A percentile compares a stretch with the other conserved stretches of the same genome.
These are phyloP conservation scores for Siderastrea siderea DNA, from an alignment of 92 coral and sea anemone genomes.

Conservation along the genomic window DNA sequence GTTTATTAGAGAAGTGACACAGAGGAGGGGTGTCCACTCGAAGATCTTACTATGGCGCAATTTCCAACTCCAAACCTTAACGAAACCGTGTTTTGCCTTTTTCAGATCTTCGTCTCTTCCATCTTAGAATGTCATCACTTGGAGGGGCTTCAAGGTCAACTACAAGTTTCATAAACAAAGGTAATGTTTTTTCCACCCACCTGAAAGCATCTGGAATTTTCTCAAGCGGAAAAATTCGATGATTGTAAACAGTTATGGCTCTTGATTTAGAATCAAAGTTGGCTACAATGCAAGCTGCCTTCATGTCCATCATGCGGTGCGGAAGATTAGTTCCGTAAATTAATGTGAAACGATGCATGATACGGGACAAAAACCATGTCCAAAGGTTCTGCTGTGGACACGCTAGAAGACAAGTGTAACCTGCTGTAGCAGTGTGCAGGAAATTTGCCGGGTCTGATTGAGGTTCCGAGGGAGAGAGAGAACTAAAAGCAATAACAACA, in stretches of 20 bases:
- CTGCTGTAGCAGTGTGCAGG: too few species aligned
- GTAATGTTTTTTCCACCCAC: not conserved
- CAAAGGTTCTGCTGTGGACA: slow-evolving; percentile 2
- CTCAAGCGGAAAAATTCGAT: not conserved
- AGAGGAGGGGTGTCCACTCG: too few species aligned
- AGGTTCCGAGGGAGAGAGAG: too few species aligned
- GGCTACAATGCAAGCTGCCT: not conserved
- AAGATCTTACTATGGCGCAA: too few species aligned
- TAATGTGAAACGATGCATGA: not conserved
- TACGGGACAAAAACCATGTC: not conserved
- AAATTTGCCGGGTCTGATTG: too few species aligned
- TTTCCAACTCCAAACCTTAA: too few species aligned
- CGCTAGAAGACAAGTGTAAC: not conserved
- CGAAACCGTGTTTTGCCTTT: too few species aligned
- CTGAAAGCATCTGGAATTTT: not conserved
- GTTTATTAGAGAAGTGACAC: too few species aligned
- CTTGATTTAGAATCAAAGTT: not conserved
- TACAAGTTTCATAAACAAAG: too few species aligned
- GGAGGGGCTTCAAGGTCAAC: too few species aligned
- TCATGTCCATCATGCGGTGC: not conserved
- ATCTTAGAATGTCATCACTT: too few species aligned
- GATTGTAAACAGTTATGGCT: not conserved
- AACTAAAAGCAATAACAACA: not conserved
- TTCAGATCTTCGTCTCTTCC: too few species aligned
- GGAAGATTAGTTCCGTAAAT: not conserved